Base-by-base conservation (phyloP, 2,113 vertebrate genomes). In the Cinclus cinclus region DNA sequence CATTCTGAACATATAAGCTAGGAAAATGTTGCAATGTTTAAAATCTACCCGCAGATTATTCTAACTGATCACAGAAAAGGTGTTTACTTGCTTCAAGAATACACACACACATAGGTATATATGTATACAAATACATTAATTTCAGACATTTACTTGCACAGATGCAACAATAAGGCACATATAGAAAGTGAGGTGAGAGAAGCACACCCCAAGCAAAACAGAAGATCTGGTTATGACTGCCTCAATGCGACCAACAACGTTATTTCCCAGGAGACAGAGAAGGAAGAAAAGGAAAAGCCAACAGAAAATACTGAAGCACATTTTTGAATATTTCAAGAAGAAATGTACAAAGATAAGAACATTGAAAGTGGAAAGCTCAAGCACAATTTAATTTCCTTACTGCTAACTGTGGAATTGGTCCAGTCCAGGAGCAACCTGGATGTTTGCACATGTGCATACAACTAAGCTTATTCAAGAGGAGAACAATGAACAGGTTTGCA, bases 211-310 rank as follows among this genome's bases (percentile, higher is more conserved):
- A 15, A 92, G 83, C 35, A 59, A 90, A 86, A 83, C 42, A 83
- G 41, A 93, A 85, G 46, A 92, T 83, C 77, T 81, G 46, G 50
- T 90, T 92, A 70, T 70, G 83, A 87, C 86, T 92, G 33, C 71
- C 42, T 90, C 88, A 50, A 4, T 35, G 67, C 0, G 2, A 92
- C 64, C 71, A 78, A 86, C 46, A 95, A 60, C 39, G 56, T 86
- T 75, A 90, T 86, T 96, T 93, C 73, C 78, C 94, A 92, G 56
- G 76, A 89, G 80, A 81, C 15, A 46, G 33, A 83, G 37, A 63
- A 78, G 27, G 8, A 68, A 67, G 50, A 83, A 85, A 86, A 92
- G 25, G 30, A 89, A 78, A 90, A 87, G 42, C 41, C 25, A 11
- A 83, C 42, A 81, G 62, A 96, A 96, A 87, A 94, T 4, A 89